phyloP scores from a whole-genome alignment of 2,113 vertebrate species.

The Gavia stellata region DNA sequence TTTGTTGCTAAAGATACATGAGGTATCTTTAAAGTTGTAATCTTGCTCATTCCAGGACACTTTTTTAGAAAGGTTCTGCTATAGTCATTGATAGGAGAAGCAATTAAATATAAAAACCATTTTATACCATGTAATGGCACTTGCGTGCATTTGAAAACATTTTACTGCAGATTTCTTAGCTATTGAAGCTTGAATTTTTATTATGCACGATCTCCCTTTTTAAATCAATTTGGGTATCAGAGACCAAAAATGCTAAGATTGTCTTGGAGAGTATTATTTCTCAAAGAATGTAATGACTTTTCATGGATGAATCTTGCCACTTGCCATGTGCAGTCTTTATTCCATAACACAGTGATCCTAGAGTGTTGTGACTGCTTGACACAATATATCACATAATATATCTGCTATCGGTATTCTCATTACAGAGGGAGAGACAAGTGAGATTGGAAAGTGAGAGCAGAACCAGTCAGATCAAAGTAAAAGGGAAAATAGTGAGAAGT shows the following conservation, averaged over 20 bases:
- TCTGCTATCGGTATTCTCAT: neutral
- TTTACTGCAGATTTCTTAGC: neutral
- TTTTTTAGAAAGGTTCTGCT: neutral
- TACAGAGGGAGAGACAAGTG: neutral
- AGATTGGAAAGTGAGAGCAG: conserved; percentile 31
- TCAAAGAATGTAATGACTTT: neutral
- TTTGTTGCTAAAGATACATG: neutral
- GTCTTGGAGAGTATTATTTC: neutral
- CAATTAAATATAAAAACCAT: neutral
- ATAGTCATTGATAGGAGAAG: neutral
- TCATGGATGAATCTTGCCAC: neutral
- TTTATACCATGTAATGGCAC: neutral
- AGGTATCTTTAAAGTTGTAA: neutral
- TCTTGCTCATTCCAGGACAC: neutral
- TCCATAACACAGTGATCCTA: neutral
- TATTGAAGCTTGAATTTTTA: neutral
- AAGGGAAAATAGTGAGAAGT: neutral
- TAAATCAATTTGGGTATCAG: neutral
- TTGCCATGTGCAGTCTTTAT: neutral
- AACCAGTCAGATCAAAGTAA: conserved; percentile 15
- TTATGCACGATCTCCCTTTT: neutral
- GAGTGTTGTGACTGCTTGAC: neutral
- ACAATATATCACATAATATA: neutral
- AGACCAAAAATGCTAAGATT: neutral
- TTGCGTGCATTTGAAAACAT: neutral